These are phyloP conservation scores for Sinodicranocentrus sp. DNA, from an alignment of 2,888 invertebrate species.

Conservation along the genomic window DNA sequence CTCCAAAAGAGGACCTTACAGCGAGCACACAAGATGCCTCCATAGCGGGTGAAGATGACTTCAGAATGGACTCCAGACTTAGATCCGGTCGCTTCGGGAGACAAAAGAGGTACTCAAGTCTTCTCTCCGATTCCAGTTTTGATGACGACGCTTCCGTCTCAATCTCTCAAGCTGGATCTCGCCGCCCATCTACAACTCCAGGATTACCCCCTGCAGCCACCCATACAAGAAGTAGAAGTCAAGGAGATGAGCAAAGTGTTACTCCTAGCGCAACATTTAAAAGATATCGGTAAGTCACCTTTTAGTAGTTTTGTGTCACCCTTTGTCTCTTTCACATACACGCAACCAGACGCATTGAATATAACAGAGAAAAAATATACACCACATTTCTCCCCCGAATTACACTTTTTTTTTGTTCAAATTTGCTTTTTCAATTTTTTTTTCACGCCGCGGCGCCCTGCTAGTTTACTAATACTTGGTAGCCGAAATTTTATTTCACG, in stretches of 20 bases:
- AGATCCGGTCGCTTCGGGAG: conserved; percentile 79
- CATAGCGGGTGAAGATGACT: conserved; percentile 70
- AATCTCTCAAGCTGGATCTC: conserved; percentile 41
- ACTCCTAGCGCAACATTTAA: conserved; percentile 66
- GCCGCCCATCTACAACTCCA: conserved; percentile 54
- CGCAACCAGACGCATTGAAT: conserved; percentile 14
- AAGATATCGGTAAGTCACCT: conserved; percentile 63
- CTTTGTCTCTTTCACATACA: conserved; percentile 2
- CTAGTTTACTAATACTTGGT: no score
- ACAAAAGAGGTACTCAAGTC: conserved; percentile 80
- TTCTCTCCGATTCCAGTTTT: conserved; percentile 72
- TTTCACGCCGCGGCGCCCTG: no score
- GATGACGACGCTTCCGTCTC: conserved; percentile 64
- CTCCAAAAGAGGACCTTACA: conserved; percentile 80
- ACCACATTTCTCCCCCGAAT: background rate
- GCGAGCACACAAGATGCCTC: conserved; percentile 47
- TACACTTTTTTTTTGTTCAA: background rate
- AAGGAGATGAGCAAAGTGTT: conserved; percentile 72
- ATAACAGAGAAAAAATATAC: background rate
- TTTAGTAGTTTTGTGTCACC: background rate
- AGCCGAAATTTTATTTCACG: no score
- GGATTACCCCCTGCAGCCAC: conserved; percentile 32
- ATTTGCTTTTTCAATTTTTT: background rate
- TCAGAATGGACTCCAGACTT: conserved; percentile 81
- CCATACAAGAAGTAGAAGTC: conserved; percentile 73